Base-by-base conservation (phyloP, 2,113 vertebrate genomes). In the Struthio camelus region DNA sequence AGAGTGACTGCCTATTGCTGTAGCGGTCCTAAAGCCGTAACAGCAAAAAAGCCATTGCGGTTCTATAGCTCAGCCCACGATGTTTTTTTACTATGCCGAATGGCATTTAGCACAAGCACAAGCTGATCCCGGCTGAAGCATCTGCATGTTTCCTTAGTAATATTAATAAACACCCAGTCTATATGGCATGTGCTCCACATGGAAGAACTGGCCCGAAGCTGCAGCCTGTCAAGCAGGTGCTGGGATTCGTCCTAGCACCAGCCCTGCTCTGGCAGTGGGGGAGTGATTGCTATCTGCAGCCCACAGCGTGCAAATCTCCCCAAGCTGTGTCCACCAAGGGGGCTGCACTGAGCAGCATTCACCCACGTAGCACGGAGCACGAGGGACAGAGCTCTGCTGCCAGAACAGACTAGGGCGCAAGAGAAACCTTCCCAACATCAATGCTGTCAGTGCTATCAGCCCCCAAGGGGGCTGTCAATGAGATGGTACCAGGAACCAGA, bases 191-290 rank as follows among this genome's bases (percentile, higher is more conserved):
- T 20, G 16, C 5, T 27, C 25, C 25, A 6, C 14, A 32, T 34
- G 56, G 30, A 34, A 34, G 6, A 32, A 32, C 16, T 10, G 56
- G 56, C 56, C 56, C 30, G 17, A 19, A 6, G 30, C 56, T 58
- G 56, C 30, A 59, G 56, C 56, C 56, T 17, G 4, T 48, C 46
- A 19, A 48, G 18, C 46, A 48, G 46, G 18, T 18, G 6, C 46
- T 19, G 46, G 46, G 46, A 19, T 19, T 48, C 46, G 18, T 46
- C 53, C 61, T 62, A 9, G 1, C 72, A 32, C 58, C 65, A 58
- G 42, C n/a, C 42, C 42, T 0, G 1, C 73, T 84, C 3, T 0
- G 15, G 42, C 38, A 4, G 2, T 10, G 15, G 56, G 50, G 51
- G 14, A 56, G 70, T 2, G 25, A 54, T 58, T 11, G 15, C 23